These are phyloP conservation scores for Nomada hirtipes DNA, from an alignment of 2,888 invertebrate genomes.

Conservation along the genomic window DNA sequence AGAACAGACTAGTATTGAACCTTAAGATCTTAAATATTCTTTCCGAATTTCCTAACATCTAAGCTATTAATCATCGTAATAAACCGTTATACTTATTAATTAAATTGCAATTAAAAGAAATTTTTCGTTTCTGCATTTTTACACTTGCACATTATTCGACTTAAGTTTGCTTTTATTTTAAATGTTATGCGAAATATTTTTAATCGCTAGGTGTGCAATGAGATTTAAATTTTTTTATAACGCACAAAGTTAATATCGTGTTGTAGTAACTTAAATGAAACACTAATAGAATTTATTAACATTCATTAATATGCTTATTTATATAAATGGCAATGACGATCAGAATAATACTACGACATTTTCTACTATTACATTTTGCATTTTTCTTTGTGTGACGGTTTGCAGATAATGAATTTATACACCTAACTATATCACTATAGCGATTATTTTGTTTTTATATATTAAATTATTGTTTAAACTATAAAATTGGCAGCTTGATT, in stretches of 20 bases:
- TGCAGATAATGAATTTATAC: conserved; percentile 3
- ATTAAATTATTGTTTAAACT: conserved; percentile 24
- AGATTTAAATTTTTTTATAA: conserved; percentile 7
- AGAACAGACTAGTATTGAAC: conserved; percentile 27
- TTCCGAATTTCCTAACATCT: background rate
- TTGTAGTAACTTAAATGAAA: conserved; percentile 11
- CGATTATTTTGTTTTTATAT: conserved; percentile 21
- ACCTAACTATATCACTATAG: conserved; percentile 12
- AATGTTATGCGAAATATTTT: conserved; percentile 4
- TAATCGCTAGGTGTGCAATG: conserved; percentile 19
- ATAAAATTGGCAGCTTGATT: conserved; percentile 54
- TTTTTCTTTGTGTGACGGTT: conserved; percentile 1
- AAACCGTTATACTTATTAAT: conserved; percentile 10
- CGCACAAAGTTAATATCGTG: conserved; percentile 44
- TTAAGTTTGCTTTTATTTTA: conserved; percentile 26
- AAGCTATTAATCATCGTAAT: conserved; percentile 13
- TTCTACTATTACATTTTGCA: conserved; percentile 17
- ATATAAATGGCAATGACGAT: conserved; percentile 35
- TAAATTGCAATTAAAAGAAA: conserved; percentile 3
- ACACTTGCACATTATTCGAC: background rate
- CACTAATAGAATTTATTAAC: conserved; percentile 20
- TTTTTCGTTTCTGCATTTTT: conserved; percentile 12
- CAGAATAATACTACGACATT: conserved; percentile 15
- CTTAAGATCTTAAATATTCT: conserved; percentile 1
- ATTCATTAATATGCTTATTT: conserved; percentile 15